phyloP scores from a whole-genome alignment of 1,140 invertebrate genomes.

The Trichoplusia ni region DNA sequence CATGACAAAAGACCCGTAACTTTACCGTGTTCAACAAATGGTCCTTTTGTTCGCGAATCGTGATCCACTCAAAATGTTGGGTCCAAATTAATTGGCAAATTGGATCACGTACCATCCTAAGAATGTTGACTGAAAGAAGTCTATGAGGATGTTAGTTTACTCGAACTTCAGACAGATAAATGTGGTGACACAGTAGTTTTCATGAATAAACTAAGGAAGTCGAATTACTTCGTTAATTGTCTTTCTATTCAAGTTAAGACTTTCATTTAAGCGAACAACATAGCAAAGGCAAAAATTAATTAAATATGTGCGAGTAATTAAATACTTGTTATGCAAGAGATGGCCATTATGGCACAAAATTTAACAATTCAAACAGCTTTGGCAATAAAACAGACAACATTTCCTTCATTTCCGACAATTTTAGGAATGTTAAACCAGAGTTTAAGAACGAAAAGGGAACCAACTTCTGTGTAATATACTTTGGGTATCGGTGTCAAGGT shows the following conservation, averaged over 20 bases:
- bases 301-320: not conserved
- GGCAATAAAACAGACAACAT: not conserved
- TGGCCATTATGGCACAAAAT: constrained; percentile 1
- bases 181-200: not conserved
- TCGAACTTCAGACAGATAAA: constrained; percentile 1
- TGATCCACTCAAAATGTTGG: constrained; percentile 5
- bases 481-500: constrained; percentile 11
- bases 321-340: not conserved
- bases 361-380: constrained; percentile 13
- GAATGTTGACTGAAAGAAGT: not conserved
- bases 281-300: not conserved
- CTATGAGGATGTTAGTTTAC: not conserved
- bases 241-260: not conserved
- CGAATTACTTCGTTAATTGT: not conserved
- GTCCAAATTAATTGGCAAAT: constrained; percentile 14
- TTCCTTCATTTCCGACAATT: not conserved
- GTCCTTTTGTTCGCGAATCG: not conserved
- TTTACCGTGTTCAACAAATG: constrained; percentile 4
- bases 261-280: not conserved
- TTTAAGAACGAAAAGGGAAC: constrained; percentile 1
- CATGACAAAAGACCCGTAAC: not conserved
- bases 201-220: not conserved
- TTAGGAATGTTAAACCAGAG: constrained; percentile 2
- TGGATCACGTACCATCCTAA: constrained; percentile 17
- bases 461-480: constrained; percentile 12